Evolutionary conservation across 2,888 invertebrate genomes (phyloP).

Genomic region (Patella pellucida): DNA sequence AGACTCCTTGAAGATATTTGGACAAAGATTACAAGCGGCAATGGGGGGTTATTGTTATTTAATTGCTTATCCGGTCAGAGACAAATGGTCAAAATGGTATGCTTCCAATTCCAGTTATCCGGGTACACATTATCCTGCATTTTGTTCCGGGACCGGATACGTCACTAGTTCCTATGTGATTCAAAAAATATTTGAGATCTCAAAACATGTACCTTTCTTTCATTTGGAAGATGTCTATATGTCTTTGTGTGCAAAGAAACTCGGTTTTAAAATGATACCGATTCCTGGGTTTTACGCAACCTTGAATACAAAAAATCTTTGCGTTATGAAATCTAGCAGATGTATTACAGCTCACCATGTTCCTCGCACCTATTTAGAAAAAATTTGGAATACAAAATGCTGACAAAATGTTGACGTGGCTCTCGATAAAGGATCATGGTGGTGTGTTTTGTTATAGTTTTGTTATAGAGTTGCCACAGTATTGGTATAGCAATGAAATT

Average conservation of each 20-base stretch:
- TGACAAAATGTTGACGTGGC: too few species aligned
- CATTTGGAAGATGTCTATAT: conserved; percentile 60
- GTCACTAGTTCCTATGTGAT: conserved; percentile 48
- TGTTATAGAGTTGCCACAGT: too few species aligned
- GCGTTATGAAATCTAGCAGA: not conserved
- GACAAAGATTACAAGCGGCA: conserved; percentile 27
- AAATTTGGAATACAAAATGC: not conserved
- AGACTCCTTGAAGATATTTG: not conserved
- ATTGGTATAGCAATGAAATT: too few species aligned
- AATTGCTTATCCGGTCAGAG: conserved; percentile 38
- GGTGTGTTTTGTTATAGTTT: too few species aligned
- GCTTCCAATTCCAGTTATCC: conserved; percentile 50
- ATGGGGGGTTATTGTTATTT: conserved; percentile 42
- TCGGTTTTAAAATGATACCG: conserved; percentile 35
- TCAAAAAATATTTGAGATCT: conserved; percentile 40
- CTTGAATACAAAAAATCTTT: not conserved
- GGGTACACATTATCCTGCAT: conserved; percentile 46
- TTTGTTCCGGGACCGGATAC: conserved; percentile 58
- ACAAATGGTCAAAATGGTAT: conserved; percentile 52
- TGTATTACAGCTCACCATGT: not conserved
- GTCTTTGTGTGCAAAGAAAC: conserved; percentile 45
- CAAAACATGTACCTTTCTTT: conserved; percentile 54
- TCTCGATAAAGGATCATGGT: too few species aligned
- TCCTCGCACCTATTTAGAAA: not conserved
- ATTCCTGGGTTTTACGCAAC: conserved; percentile 43